phyloP scores from a whole-genome alignment of 1,140 invertebrate genomes.

The Penaeus indicus region DNA sequence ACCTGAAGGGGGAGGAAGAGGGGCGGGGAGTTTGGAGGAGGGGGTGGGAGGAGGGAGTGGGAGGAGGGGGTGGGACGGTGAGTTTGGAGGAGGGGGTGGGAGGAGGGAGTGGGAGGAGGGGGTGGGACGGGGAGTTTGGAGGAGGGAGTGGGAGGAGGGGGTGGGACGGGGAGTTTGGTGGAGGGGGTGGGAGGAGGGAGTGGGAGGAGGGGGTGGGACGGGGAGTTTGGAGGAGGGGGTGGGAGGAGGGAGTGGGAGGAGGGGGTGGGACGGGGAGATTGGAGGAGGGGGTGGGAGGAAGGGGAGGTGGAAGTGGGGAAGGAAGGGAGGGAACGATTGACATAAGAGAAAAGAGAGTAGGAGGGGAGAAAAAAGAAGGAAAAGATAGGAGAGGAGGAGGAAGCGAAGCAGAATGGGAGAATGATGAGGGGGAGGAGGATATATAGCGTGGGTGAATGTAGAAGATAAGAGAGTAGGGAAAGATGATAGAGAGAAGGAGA shows the following conservation, averaged over 20 bases:
- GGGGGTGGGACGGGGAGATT: background rate
- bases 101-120: background rate
- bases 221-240: background rate
- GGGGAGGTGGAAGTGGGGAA: background rate
- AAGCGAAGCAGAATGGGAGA: background rate
- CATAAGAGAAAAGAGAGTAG: background rate
- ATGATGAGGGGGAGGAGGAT: background rate
- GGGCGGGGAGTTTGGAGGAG: background rate
- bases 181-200: background rate
- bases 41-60: background rate
- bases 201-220: background rate
- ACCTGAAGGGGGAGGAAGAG: conserved; percentile 3
- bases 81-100: background rate
- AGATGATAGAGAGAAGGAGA: no score
- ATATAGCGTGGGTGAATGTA: background rate
- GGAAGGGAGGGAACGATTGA: background rate
- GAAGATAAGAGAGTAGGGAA: background rate
- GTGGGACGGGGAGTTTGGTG: background rate
- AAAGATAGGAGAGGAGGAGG: background rate
- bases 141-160: background rate
- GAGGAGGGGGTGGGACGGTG: background rate
- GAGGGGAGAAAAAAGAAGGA: background rate
- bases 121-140: background rate
- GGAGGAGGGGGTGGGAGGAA: background rate
- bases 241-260: background rate